phyloP scores from a whole-genome alignment of 2,113 vertebrate genomes.

The Nipponia nippon region DNA sequence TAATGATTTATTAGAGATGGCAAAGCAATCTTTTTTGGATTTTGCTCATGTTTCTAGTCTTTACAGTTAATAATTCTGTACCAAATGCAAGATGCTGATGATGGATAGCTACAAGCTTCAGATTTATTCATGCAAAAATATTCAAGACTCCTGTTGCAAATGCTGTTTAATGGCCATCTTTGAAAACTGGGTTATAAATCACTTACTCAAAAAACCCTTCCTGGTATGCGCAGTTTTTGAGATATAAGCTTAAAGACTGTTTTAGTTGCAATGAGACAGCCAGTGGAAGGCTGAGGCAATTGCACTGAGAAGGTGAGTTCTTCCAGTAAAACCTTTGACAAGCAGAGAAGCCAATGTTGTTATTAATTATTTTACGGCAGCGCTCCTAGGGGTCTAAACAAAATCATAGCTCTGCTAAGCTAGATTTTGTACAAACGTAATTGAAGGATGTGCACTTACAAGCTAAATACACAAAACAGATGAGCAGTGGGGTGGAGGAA shows the following conservation, averaged over 20 bases:
- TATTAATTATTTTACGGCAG: not conserved
- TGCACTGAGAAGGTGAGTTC: not conserved
- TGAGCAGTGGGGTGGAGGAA: not conserved
- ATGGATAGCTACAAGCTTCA: conserved; percentile 36
- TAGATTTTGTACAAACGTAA: not conserved
- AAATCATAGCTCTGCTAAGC: not conserved
- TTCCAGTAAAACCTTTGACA: not conserved
- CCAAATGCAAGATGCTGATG: not conserved
- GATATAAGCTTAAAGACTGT: not conserved
- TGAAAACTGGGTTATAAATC: conserved; percentile 44
- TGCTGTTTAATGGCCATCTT: conserved; percentile 36
- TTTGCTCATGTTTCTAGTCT: conserved; percentile 48
- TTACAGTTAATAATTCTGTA: conserved; percentile 50
- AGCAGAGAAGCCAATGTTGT: not conserved
- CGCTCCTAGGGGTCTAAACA: not conserved
- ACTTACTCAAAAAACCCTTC: not conserved
- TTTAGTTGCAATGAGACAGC: not conserved
- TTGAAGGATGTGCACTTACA: not conserved
- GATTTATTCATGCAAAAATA: conserved; percentile 58
- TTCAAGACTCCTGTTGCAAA: conserved; percentile 45
- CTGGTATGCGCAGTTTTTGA: not conserved
- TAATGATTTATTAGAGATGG: conserved; percentile 55
- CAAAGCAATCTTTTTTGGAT: conserved; percentile 35
- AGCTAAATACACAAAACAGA: not conserved
- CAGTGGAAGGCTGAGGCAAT: not conserved